Conservation (phyloP, 1,140 invertebrate genomes). For the Drosophila teissieri region DNA sequence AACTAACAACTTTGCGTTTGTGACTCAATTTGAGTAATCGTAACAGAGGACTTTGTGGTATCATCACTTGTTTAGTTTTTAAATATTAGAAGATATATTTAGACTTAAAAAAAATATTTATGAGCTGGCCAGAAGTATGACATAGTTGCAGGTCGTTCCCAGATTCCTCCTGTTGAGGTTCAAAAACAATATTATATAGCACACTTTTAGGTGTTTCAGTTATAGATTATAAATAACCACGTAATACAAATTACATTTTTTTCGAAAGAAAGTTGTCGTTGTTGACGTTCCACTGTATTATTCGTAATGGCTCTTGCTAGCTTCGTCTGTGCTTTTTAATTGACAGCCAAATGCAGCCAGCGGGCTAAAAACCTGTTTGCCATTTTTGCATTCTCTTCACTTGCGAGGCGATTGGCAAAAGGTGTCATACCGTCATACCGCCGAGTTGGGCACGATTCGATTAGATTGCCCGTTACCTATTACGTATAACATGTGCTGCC, state of each 20-base stretch:
- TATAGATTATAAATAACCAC: too few relatives aligned
- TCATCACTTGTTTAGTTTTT: too few relatives aligned
- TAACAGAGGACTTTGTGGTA: too few relatives aligned
- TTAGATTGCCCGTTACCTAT: conserved; percentile 62
- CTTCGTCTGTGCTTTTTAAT: conserved; percentile 60
- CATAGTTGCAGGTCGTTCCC: too few relatives aligned
- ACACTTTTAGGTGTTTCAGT: too few relatives aligned
- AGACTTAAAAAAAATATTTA: too few relatives aligned
- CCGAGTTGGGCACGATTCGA: conserved; percentile 44
- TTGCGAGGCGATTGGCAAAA: conserved; percentile 49
- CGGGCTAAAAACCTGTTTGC: conserved; percentile 58
- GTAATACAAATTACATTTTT: neutral
- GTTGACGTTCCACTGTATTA: conserved; percentile 15
- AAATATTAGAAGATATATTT: too few relatives aligned
- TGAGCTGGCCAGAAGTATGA: too few relatives aligned
- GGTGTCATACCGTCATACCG: conserved; percentile 75
- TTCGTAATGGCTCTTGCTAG: conserved; percentile 27
- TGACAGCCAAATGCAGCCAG: conserved; percentile 67
- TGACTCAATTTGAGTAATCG: too few relatives aligned
- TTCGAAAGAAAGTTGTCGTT: neutral
- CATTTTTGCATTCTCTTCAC: conserved; percentile 65
- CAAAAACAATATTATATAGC: too few relatives aligned
- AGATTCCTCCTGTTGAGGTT: too few relatives aligned
- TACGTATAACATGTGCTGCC: conserved; percentile 54
- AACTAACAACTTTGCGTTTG: too few relatives aligned